These are phyloP conservation scores for Thymelicus lineola DNA, from an alignment of 2,888 invertebrate genomes.

Conservation along the genomic window DNA sequence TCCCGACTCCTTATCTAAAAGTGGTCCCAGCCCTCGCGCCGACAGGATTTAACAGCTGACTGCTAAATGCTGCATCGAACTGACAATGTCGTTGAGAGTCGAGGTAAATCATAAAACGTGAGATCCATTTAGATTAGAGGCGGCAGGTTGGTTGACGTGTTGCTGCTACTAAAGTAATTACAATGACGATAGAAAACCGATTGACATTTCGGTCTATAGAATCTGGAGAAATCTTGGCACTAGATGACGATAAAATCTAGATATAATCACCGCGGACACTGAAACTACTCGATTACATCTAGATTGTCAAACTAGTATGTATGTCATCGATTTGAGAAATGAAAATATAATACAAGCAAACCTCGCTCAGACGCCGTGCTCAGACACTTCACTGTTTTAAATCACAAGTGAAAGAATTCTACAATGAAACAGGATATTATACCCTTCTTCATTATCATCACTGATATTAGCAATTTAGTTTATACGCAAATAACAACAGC, in stretches of 20 bases:
- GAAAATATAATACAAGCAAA: constrained; percentile 4
- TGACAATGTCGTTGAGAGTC: neutral
- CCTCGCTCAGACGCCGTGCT: too few relatives aligned
- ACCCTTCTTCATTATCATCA: too few relatives aligned
- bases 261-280: constrained; percentile 5
- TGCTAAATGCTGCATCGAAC: constrained; percentile 3
- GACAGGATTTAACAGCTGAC: constrained; percentile 23
- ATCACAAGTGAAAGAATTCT: too few relatives aligned
- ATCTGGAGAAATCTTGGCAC: constrained; percentile 16
- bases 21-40: neutral
- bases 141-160: neutral
- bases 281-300: constrained; percentile 6
- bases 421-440: too few relatives aligned
- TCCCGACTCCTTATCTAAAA: constrained; percentile 16
- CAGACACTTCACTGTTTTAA: too few relatives aligned
- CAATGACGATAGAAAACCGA: constrained; percentile 12
- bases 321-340: constrained; percentile 7
- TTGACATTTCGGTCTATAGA: constrained; percentile 18
- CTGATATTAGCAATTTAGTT: too few relatives aligned
- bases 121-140: constrained; percentile 25
- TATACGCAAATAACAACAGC: too few relatives aligned
- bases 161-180: constrained; percentile 9
- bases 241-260: constrained; percentile 23
- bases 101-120: constrained; percentile 16
- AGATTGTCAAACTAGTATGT: neutral